phyloP scores from a whole-genome alignment of 1,140 invertebrate species.

The Pogonognathellus flavescens region DNA sequence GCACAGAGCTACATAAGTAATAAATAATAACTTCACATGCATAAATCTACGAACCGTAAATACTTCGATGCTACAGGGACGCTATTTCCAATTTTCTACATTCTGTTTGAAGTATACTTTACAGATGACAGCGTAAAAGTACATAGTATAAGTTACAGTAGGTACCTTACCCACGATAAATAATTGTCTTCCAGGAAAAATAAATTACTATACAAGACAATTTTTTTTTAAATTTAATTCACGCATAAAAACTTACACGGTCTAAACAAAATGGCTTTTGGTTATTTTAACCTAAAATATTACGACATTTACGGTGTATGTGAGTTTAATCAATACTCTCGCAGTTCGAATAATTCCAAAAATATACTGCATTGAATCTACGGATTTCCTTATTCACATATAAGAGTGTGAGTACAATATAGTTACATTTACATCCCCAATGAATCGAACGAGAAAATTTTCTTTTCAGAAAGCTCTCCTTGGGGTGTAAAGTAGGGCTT shows the following conservation, averaged over 20 bases:
- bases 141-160: too few species aligned
- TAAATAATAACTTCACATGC: too few species aligned
- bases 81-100: too few species aligned
- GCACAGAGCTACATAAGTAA: not conserved
- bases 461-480: slow-evolving; percentile 39
- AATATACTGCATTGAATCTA: slow-evolving; percentile 21
- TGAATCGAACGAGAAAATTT: slow-evolving; percentile 37
- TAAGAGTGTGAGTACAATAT: not conserved
- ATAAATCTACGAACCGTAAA: not conserved
- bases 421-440: slow-evolving; percentile 37
- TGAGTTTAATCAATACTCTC: not conserved
- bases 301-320: not conserved
- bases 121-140: too few species aligned
- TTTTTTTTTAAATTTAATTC: too few species aligned
- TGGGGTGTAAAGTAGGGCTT: slow-evolving; percentile 44
- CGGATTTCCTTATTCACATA: not conserved
- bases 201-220: too few species aligned
- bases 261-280: too few species aligned
- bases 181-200: too few species aligned
- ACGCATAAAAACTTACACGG: too few species aligned
- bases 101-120: too few species aligned
- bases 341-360: slow-evolving; percentile 14
- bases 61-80: not conserved
- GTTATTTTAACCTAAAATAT: too few species aligned
- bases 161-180: too few species aligned